Base-by-base conservation (phyloP, 2,888 invertebrate species). In the Drosophila fungiperda region DNA sequence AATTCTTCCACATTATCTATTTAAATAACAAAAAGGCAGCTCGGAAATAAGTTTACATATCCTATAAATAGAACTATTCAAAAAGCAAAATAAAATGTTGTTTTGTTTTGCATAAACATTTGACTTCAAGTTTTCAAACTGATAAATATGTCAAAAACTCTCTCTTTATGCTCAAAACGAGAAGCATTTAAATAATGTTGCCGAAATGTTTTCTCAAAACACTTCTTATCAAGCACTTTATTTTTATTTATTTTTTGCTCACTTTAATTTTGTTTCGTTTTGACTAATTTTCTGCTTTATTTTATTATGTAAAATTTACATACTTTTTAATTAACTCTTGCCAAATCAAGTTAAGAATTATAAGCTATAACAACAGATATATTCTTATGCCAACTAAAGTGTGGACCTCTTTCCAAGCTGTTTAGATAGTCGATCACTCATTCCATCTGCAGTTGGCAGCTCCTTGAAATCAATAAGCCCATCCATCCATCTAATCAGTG, bases 401-500 rank as follows among this genome's bases (percentile, higher is more conserved):
- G 1, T 29, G 5, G 0, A 29, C 1, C 29, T 29, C 5, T 29
- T 29, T 29, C 29, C 29, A 29, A 29, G 45, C 15, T 23, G 15
- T 15, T 23, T 1, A 1, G 26, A 4, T 45, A 15, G 23, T 45
- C 45, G 23, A 23, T 45, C 45, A 45, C 3, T 45, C 45, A 45
- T 40, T 40, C 5, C 5, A 11, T 45, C 23, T 23, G 15, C 23
- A 15, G 4, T 15, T 23, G 23, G 45, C 23, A 23, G 45, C 45
- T 45, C 15, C 45, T 45, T 8, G 15, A 23, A 15, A 23, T 23
- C 45, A 45, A 45, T 23, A 45, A 45, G 0, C 23, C 45, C 45
- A 45, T 8, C 59, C 33, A 64, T 55, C 58, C 62, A 68, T 70
- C 64, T 84, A 87, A 87, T 87, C 80, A 68, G 66, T 66, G 64